phyloP scores from a whole-genome alignment of 1,140 invertebrate species.

The Eumeta japonica region DNA sequence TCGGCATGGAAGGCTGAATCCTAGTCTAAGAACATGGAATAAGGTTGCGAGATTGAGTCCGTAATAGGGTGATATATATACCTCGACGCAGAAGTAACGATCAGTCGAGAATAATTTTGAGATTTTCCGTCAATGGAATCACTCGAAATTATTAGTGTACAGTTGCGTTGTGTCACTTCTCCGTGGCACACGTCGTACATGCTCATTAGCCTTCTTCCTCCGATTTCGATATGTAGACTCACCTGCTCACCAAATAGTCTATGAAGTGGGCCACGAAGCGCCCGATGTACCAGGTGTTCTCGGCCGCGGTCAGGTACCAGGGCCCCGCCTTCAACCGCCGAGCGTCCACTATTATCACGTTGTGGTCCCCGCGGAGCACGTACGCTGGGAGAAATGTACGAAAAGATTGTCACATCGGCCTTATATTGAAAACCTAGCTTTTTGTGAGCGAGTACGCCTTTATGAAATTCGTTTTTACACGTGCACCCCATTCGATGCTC shows the following conservation, averaged over 20 bases:
- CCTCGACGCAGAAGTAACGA: no score
- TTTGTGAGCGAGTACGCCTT: not conserved
- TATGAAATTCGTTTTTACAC: not conserved
- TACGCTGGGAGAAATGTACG: slow-evolving; percentile 38
- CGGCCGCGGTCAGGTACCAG: slow-evolving; percentile 58
- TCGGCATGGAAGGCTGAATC: no score
- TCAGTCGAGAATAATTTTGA: no score
- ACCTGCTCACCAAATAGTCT: slow-evolving; percentile 58
- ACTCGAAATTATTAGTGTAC: no score
- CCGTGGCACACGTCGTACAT: slow-evolving; percentile 43
- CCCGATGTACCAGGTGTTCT: slow-evolving; percentile 58
- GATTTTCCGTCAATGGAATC: no score
- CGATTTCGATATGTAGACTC: slow-evolving; percentile 4
- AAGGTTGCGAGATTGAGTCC: no score
- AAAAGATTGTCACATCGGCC: not conserved
- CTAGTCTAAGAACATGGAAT: no score
- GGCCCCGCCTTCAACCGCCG: slow-evolving; percentile 54
- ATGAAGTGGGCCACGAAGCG: slow-evolving; percentile 54
- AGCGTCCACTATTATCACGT: slow-evolving; percentile 57
- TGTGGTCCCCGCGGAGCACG: slow-evolving; percentile 52
- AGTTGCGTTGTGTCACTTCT: slow-evolving; percentile 34
- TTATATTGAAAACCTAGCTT: not conserved
- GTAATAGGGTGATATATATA: no score
- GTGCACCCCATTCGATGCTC: not conserved
- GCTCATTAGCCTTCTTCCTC: slow-evolving; percentile 11